phyloP scores from a whole-genome alignment of 37 sponge, comb jelly and placozoan species.

The Theonella swinhoei region DNA sequence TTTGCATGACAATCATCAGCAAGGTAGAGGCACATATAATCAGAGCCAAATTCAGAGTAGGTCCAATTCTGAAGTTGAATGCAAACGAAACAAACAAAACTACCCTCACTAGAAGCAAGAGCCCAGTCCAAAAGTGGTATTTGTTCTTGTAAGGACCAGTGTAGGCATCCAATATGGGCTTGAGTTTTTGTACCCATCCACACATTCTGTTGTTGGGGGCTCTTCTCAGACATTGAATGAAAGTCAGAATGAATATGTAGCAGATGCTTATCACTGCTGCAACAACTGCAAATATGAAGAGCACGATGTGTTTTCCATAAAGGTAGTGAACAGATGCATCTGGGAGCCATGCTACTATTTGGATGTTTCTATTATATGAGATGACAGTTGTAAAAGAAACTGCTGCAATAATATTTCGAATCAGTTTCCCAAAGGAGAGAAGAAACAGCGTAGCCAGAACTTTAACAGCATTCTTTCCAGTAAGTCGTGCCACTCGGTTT shows the following conservation, averaged over 20 bases:
- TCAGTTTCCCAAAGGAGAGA: constrained; percentile 12
- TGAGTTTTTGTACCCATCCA: not conserved
- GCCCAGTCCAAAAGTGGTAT: constrained; percentile 8
- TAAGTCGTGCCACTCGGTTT: not conserved
- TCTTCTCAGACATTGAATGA: not conserved
- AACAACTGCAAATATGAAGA: constrained; percentile 1
- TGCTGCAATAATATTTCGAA: not conserved
- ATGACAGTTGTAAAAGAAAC: not conserved
- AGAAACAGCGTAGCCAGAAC: constrained; percentile 33
- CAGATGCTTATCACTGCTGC: not conserved
- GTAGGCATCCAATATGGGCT: constrained; percentile 5
- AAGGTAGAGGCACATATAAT: not conserved
- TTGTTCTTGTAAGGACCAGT: not conserved
- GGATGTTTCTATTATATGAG: not conserved
- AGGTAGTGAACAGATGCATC: not conserved
- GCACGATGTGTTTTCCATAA: not conserved
- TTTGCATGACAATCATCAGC: not conserved
- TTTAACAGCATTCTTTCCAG: constrained; percentile 6
- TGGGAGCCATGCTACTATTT: not conserved
- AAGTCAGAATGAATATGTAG: not conserved
- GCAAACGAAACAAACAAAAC: not conserved
- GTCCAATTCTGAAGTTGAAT: not conserved
- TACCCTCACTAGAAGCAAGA: not conserved
- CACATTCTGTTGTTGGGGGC: not conserved
- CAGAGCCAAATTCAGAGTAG: not conserved